Evolutionary conservation across 2,888 invertebrate species (phyloP).

Genomic region (Stenodera caucasica): DNA sequence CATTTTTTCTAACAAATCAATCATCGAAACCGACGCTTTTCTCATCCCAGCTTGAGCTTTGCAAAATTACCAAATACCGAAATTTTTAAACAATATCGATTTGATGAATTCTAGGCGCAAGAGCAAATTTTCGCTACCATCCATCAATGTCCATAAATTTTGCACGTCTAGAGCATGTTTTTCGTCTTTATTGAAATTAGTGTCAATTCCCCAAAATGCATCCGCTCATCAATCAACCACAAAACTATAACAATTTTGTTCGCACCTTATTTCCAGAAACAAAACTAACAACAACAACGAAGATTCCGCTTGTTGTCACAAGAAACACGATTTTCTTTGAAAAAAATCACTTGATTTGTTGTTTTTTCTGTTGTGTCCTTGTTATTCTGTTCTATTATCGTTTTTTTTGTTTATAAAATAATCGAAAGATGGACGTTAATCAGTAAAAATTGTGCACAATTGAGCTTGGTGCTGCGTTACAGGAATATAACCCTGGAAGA

Average conservation of each 20-base stretch:
- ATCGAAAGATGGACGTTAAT: conserved; percentile 13
- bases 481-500: conserved; percentile 53
- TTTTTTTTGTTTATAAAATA: conserved; percentile 31
- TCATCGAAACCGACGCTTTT: conserved; percentile 26
- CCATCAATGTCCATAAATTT: conserved; percentile 15
- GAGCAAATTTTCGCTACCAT: conserved; percentile 25
- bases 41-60: conserved; percentile 35
- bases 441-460: conserved; percentile 18
- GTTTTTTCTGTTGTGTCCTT: conserved; percentile 26
- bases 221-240: neutral
- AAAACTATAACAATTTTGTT: neutral
- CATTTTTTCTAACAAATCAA: conserved; percentile 34
- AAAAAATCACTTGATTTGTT: conserved; percentile 3
- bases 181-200: no score
- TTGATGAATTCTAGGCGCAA: conserved; percentile 21
- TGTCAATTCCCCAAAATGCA: neutral
- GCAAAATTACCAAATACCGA: neutral
- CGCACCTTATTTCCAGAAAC: neutral
- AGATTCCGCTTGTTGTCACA: neutral
- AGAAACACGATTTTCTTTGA: neutral
- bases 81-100: no score
- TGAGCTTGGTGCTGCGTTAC: conserved; percentile 44
- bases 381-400: conserved; percentile 26
- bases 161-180: conserved; percentile 11
- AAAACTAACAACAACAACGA: neutral